Evolutionary conservation across 2,797 vertebrate species (phyloP).

Genomic region (Sebastes trivittatus): DNA sequence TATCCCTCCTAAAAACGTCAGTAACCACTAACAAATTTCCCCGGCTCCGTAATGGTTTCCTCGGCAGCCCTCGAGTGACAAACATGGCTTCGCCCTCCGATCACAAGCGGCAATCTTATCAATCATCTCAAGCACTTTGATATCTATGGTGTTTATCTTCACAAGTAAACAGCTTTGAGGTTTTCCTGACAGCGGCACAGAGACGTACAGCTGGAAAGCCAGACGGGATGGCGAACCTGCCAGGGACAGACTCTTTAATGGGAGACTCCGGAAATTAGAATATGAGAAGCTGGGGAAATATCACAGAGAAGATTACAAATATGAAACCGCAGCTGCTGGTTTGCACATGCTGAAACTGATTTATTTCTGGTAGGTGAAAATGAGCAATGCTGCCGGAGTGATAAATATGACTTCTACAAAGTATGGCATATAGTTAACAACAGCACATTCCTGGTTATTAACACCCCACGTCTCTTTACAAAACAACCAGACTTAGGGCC

Average conservation of each 20-base stretch:
- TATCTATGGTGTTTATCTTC: conserved; percentile 56
- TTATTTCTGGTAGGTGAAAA: conserved; percentile 43
- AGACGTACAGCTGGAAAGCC: conserved; percentile 35
- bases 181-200: conserved; percentile 32
- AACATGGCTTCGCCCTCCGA: conserved; percentile 21
- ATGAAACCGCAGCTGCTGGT: conserved; percentile 55
- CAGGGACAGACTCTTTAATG: conserved; percentile 50
- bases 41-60: background rate
- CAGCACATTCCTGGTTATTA: background rate
- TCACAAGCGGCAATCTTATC: conserved; percentile 57
- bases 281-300: conserved; percentile 51
- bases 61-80: conserved; percentile 7
- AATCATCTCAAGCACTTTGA: conserved; percentile 62
- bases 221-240: conserved; percentile 11
- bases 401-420: conserved; percentile 6
- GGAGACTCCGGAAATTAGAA: conserved; percentile 42
- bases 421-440: background rate
- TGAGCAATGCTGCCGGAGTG: background rate
- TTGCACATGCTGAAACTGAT: conserved; percentile 27
- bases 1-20: background rate
- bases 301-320: conserved; percentile 49
- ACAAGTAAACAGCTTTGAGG: conserved; percentile 62
- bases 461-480: background rate
- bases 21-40: conserved; percentile 17
- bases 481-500: background rate